Evolutionary conservation across 2,888 invertebrate species (phyloP).

Genomic region (Cheilosia pagana): DNA sequence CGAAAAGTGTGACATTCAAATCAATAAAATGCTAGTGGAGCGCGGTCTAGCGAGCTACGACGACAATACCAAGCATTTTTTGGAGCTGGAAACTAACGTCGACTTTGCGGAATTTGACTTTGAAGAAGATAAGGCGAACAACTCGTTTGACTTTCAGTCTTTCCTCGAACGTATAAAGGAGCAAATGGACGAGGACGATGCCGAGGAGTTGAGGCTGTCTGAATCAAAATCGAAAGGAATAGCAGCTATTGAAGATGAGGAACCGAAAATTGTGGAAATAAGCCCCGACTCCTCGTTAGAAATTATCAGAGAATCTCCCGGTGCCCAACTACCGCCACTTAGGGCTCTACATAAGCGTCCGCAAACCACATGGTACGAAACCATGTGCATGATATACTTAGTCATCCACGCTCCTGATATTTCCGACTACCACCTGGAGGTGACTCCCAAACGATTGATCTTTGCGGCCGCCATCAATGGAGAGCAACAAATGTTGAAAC

Average conservation of each 20-base stretch:
- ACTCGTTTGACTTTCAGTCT: slow-evolving; percentile 40
- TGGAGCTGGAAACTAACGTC: slow-evolving; percentile 72
- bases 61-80: slow-evolving; percentile 71
- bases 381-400: slow-evolving; percentile 77
- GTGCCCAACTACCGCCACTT: slow-evolving; percentile 66
- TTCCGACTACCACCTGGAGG: slow-evolving; percentile 77
- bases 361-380: slow-evolving; percentile 78
- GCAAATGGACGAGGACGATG: slow-evolving; percentile 50
- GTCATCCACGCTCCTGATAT: slow-evolving; percentile 78
- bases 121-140: slow-evolving; percentile 44
- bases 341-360: slow-evolving; percentile 77
- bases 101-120: slow-evolving; percentile 43
- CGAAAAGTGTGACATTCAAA: slow-evolving; percentile 51
- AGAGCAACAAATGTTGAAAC: slow-evolving; percentile 73
- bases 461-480: slow-evolving; percentile 74
- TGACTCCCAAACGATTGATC: slow-evolving; percentile 71
- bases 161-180: slow-evolving; percentile 40
- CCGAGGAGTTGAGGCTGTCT: slow-evolving; percentile 2
- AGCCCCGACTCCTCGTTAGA: neutral
- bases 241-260: slow-evolving; percentile 10
- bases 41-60: slow-evolving; percentile 73
- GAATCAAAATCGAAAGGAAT: slow-evolving; percentile 7
- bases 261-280: slow-evolving; percentile 57
- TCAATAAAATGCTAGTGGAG: slow-evolving; percentile 76
- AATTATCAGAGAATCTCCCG: neutral